Evolutionary conservation across 2,113 vertebrate species (phyloP).

Genomic region (Phaethon lepturus): DNA sequence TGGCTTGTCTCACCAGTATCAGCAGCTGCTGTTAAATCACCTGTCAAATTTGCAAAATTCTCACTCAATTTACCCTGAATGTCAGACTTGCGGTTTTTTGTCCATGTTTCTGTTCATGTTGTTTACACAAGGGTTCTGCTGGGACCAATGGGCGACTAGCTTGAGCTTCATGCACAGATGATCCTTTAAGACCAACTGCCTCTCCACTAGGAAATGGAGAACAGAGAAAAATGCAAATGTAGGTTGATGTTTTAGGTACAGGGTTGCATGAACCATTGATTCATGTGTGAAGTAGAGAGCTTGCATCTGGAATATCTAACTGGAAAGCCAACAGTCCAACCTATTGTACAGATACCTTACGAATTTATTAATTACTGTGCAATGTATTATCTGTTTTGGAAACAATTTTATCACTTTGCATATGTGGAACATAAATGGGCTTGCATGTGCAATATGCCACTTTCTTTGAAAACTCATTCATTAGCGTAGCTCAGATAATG

Average conservation of each 20-base stretch:
- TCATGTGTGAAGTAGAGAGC: neutral
- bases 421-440: neutral
- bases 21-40: slow-evolving; percentile 57
- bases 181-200: neutral
- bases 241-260: neutral
- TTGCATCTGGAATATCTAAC: neutral
- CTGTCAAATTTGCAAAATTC: slow-evolving; percentile 48
- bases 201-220: neutral
- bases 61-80: slow-evolving; percentile 44
- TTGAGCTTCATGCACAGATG: slow-evolving; percentile 12
- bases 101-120: neutral
- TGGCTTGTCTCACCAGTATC: neutral
- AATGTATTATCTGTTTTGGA: neutral
- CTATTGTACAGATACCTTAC: neutral
- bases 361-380: neutral
- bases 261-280: neutral
- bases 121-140: slow-evolving; percentile 14
- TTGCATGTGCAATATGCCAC: neutral
- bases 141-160: neutral
- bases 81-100: neutral
- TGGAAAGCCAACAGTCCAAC: neutral
- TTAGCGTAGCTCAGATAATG: neutral
- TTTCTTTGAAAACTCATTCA: neutral
- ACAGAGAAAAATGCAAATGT: slow-evolving; percentile 1
- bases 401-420: neutral